Evolutionary conservation across 2,113 vertebrate species (phyloP).

Genomic region (Amia ocellicauda): DNA sequence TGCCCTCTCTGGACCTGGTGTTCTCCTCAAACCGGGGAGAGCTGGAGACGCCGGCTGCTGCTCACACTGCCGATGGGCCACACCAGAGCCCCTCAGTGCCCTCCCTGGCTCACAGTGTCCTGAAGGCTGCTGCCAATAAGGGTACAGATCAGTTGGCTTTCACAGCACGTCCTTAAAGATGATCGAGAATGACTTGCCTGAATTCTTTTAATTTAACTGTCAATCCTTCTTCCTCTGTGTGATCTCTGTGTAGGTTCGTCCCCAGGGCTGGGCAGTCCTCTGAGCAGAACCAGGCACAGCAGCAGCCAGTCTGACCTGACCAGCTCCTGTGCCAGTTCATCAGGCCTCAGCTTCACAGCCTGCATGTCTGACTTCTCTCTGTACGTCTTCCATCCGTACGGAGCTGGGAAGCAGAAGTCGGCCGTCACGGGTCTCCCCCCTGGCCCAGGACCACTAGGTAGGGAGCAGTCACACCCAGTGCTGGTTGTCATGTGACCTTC

Average conservation of each 20-base stretch:
- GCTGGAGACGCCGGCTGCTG: conserved; percentile 75
- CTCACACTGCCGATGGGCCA: conserved; percentile 62
- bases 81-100: conserved; percentile 59
- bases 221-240: not conserved
- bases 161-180: no score
- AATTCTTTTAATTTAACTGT: not conserved
- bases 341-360: conserved; percentile 94
- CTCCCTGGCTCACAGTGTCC: conserved; percentile 58
- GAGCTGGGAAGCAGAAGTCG: conserved; percentile 93
- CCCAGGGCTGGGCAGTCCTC: conserved; percentile 80
- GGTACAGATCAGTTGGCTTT: no score
- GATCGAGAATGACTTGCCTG: no score
- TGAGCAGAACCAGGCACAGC: conserved; percentile 87
- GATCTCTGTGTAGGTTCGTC: conserved; percentile 67
- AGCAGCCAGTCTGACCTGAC: conserved; percentile 94
- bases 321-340: conserved; percentile 80
- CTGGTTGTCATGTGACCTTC: no score
- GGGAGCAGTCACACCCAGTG: not conserved
- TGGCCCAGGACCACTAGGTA: conserved; percentile 84
- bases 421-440: conserved; percentile 82
- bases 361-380: conserved; percentile 98
- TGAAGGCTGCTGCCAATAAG: conserved; percentile 75
- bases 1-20: conserved; percentile 93
- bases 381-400: conserved; percentile 95
- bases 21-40: conserved; percentile 97